Percentiles rank a stretch among this genome's conserved stretches.
These are phyloP conservation scores for Pseudococcus jackbeardsleyi DNA, from an alignment of 2,888 invertebrate genomes.

Conservation along the genomic window DNA sequence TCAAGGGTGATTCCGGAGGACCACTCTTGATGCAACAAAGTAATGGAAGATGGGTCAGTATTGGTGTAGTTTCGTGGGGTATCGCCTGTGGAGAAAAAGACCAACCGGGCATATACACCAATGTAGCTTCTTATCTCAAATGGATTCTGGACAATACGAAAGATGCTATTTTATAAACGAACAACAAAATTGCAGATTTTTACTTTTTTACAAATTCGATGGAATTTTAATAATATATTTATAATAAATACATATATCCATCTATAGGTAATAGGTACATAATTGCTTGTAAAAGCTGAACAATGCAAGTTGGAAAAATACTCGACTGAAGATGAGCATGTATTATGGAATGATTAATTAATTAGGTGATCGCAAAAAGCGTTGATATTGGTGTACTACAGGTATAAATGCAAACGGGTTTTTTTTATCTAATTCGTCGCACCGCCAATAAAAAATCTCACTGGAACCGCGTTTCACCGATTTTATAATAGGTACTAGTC, in stretches of 20 bases:
- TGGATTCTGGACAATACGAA: conserved; percentile 77
- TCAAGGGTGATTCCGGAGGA: conserved; percentile 88
- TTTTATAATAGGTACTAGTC: conserved; percentile 26
- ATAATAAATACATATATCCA: background rate
- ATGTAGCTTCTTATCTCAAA: conserved; percentile 79
- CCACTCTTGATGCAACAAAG: conserved; percentile 82
- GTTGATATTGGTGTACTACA: background rate
- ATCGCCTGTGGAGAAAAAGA: conserved; percentile 82
- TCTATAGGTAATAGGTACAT: background rate
- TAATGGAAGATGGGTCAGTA: conserved; percentile 81
- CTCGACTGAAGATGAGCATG: background rate
- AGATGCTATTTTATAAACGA: conserved; percentile 54
- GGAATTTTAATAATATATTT: background rate
- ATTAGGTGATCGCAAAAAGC: background rate
- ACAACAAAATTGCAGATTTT: background rate
- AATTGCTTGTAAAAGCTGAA: background rate
- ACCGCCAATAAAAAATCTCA: background rate
- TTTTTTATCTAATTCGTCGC: conserved; percentile 5
- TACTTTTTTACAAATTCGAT: background rate
- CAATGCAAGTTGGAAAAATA: background rate
- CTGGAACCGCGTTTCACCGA: conserved; percentile 32
- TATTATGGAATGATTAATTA: background rate
- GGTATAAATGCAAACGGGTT: conserved; percentile 26
- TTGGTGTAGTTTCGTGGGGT: conserved; percentile 90
- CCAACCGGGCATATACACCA: conserved; percentile 84